Base-by-base conservation (phyloP, 2,113 vertebrate genomes). In the Hemiscyllium ocellatum region DNA sequence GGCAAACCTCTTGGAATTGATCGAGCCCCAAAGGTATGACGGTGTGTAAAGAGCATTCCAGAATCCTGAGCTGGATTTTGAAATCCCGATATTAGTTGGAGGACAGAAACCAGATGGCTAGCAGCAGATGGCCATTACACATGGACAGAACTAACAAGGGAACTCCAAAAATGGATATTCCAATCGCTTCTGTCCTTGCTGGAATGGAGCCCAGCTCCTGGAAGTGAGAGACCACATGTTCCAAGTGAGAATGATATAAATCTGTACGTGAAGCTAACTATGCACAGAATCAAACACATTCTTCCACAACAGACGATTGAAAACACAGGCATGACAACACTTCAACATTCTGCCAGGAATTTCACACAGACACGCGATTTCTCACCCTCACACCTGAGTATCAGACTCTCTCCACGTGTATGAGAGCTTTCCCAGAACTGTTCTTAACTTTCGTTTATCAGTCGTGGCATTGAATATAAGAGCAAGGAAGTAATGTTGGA, bases 161-260 rank as follows among this genome's bases (percentile, higher is more conserved):
- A 95, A 52, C 37, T 95, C 69, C 47, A 37, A 50, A 70, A 95
- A 95, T 70, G 93, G 20, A 95, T 29, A 95, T 95, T 69, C 93
- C 68, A 95, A 50, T 95, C 4, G 22, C 93, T 95, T 50, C 93
- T 95, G 93, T 76, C 47, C 20, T 47, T 47, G 42, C 69, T 95
- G 94, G 94, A 95, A 52, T 95, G 22, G 13, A 95, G 94, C 94
- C 68, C 94, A 72, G 68, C 69, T 95, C 94, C 94, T 95, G 94
- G 94, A 95, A 95, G 42, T 95, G 94, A 52, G 72, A 70, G 37
- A 50, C 22, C 94, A 76, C 94, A 95, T 76, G 69, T 72, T 95
- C 42, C 50, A 22, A 95, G 69, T 66, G 56, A 93, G 89, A 93
- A 93, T 22, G 20, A 70, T 95, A 72, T 52, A 72, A 72, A 76